Percentiles rank a stretch among this genome's conserved stretches.
These are phyloP conservation scores for Lagorchestes hirsutus DNA, from an alignment of 2,797 vertebrate genomes.

Conservation along the genomic window DNA sequence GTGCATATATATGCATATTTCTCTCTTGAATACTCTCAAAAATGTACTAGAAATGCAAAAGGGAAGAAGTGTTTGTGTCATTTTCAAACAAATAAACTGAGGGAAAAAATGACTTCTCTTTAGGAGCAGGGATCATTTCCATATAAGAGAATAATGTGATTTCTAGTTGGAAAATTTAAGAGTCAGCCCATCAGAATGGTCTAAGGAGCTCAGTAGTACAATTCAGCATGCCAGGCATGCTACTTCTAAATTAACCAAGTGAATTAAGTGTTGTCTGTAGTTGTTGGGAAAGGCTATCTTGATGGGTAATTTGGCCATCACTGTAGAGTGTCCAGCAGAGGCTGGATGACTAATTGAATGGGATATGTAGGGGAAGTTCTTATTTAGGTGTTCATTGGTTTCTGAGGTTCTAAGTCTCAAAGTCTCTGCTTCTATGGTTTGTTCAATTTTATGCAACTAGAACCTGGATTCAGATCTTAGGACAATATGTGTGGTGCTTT, in stretches of 20 bases:
- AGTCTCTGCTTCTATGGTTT: background rate
- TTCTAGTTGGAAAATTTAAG: background rate
- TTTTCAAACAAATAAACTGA: background rate
- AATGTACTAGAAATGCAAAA: background rate
- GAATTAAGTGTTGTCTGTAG: constrained; percentile 8
- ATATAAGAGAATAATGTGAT: background rate
- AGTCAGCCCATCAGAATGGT: too few species aligned
- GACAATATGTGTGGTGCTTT: background rate
- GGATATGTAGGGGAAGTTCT: background rate
- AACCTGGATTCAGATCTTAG: background rate
- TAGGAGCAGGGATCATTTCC: background rate
- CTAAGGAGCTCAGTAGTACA: background rate
- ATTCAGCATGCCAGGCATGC: background rate
- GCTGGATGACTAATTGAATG: background rate
- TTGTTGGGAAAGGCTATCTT: background rate
- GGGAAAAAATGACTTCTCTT: background rate
- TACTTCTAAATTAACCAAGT: constrained; percentile 1
- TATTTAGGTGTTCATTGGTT: background rate
- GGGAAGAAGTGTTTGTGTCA: background rate
- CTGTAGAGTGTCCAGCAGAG: background rate
- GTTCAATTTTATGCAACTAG: background rate
- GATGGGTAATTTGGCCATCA: background rate
- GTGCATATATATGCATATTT: too few species aligned
- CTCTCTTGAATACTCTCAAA: too few species aligned
- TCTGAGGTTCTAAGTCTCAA: background rate